These are phyloP conservation scores for Cotesia vestalis DNA, from an alignment of 1,140 invertebrate species.

Conservation along the genomic window DNA sequence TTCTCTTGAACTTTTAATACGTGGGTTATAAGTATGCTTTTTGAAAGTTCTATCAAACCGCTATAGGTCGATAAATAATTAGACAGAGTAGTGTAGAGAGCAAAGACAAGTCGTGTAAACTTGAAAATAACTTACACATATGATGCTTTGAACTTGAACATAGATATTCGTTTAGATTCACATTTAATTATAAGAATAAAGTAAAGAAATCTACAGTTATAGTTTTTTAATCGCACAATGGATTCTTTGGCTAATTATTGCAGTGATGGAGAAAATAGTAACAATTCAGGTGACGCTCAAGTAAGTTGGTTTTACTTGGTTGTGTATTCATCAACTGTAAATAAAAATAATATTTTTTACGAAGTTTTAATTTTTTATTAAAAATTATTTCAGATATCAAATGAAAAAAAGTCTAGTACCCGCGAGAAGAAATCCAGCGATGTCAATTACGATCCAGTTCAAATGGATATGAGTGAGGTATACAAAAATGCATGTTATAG, in stretches of 20 bases:
- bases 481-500: constrained; percentile 41
- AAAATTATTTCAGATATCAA: constrained; percentile 9
- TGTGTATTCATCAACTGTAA: constrained; percentile 6
- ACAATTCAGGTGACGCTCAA: constrained; percentile 59
- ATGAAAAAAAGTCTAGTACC: constrained; percentile 40
- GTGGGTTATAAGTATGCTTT: no score
- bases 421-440: constrained; percentile 54
- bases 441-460: constrained; percentile 68
- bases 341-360: background rate
- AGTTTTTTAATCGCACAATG: constrained; percentile 55
- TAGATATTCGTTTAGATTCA: no score
- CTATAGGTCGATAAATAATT: no score
- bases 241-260: constrained; percentile 62
- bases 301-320: constrained; percentile 41
- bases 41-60: no score
- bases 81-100: no score
- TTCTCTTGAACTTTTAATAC: no score
- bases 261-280: constrained; percentile 63
- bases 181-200: background rate
- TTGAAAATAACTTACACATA: no score
- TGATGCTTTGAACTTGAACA: no score
- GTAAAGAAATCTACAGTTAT: no score
- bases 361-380: background rate
- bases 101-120: no score
- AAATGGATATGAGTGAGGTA: constrained; percentile 73